Percentiles rank a stretch among this genome's conserved stretches.
These are phyloP conservation scores for Myotis brandtii DNA, from an alignment of 2,113 vertebrate genomes.

Conservation along the genomic window DNA sequence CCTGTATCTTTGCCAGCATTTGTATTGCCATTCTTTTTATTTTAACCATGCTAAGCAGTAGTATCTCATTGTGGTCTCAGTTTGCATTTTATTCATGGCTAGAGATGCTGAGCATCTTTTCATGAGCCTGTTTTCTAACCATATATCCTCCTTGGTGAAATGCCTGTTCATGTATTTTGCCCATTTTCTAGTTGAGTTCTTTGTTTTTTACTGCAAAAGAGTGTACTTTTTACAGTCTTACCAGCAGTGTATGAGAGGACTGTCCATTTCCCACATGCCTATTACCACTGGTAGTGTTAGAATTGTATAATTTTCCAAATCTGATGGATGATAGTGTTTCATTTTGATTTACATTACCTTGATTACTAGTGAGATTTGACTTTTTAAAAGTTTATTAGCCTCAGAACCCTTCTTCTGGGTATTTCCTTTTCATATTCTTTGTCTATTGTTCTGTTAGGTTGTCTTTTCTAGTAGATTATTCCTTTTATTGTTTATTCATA, in stretches of 20 bases:
- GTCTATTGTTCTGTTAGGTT: neutral
- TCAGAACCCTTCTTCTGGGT: neutral
- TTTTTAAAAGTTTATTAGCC: neutral
- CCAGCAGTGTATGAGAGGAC: neutral
- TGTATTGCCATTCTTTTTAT: neutral
- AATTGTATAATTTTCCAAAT: neutral
- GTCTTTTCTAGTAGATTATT: neutral
- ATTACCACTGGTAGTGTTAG: neutral
- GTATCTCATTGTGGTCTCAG: neutral
- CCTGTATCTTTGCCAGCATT: neutral
- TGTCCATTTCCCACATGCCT: neutral
- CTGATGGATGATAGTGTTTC: neutral
- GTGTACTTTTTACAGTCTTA: neutral
- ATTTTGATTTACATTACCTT: neutral
- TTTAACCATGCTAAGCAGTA: neutral
- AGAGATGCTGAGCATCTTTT: neutral
- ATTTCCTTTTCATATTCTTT: neutral
- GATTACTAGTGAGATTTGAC: neutral
- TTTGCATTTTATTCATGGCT: constrained; percentile 12
- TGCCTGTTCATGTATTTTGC: neutral
- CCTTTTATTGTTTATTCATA: neutral
- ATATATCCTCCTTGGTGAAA: neutral
- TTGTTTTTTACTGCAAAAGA: neutral
- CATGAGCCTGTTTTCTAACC: neutral
- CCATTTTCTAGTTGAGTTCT: neutral